Evolutionary conservation across 2,888 invertebrate genomes (phyloP), one percentile per base, ranked within the genome.

Genomic region (Drosophila subsilvestris): DNA sequence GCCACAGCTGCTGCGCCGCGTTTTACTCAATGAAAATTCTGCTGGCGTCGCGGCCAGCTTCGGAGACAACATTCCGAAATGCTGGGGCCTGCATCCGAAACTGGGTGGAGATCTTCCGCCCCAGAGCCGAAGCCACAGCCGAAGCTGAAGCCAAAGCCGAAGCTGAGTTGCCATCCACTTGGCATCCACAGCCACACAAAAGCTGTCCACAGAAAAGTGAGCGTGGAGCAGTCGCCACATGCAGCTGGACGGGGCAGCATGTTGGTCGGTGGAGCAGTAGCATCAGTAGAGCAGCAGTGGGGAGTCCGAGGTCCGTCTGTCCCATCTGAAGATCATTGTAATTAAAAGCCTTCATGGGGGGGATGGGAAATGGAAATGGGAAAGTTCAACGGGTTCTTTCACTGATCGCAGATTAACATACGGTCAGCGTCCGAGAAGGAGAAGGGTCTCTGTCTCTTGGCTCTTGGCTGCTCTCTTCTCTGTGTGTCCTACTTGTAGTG

Each of bases 61-160:
- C 65, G 43, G 67, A 51, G 73, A 82, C 84, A 75, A 75, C 88
- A 89, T 89, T 89, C 90, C 89, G 87, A 85, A 63, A 74, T 73
- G 80, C 69, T 73, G 57, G 59, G 59, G 61, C 68, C 78, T 84
- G 86, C 88, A 90, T 88, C 90, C 89, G 88, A 90, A 89, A 89
- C 90, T 90, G 90, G 90, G 90, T 90, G 90, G 90, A 90, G 90
- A 90, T 90, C 90, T 88, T 85, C 86, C 86, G 86, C 88, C 88
- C 85, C 85, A 80, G 78, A 80, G 69, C 50, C 79, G 68, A 65
- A 44, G 57, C 53, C 56, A 20, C 63, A 61, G 68, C 51, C 17
- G 6, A 61, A 29, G 37, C 37, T n/a, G 7, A 1, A n/a, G 37
- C 37, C 2, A 49, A 29, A 60, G 48, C 61, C 73, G 67, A 61